phyloP scores from a whole-genome alignment of 2,797 vertebrate species.

The Sebastes matsubarae region DNA sequence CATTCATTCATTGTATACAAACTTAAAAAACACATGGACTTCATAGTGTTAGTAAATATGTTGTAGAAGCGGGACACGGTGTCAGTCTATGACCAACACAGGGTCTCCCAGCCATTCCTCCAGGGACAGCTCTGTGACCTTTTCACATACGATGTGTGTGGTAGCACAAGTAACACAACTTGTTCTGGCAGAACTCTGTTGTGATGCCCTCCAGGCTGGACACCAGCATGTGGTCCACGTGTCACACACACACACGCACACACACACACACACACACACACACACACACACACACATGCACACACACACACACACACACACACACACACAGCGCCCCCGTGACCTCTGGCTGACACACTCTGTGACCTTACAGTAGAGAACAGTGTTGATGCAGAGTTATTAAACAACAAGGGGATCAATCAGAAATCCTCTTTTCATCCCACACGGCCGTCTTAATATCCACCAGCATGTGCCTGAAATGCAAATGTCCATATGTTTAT shows the following conservation, averaged over 20 bases:
- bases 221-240: conserved; percentile 61
- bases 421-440: conserved; percentile 51
- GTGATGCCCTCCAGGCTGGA: conserved; percentile 61
- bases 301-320: background rate
- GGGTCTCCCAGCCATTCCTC: conserved; percentile 50
- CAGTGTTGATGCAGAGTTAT: conserved; percentile 39
- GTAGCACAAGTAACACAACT: conserved; percentile 64
- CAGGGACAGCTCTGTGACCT: conserved; percentile 68
- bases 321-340: conserved; percentile 8
- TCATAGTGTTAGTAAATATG: background rate
- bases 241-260: conserved; percentile 20
- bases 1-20: background rate
- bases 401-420: conserved; percentile 54
- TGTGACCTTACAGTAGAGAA: conserved; percentile 40
- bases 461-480: conserved; percentile 5
- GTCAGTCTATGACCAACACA: conserved; percentile 45
- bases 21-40: background rate
- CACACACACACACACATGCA: conserved; percentile 11
- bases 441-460: conserved; percentile 8
- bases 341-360: conserved; percentile 57
- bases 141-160: conserved; percentile 66
- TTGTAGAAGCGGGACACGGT: conserved; percentile 26
- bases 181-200: conserved; percentile 69
- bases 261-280: background rate
- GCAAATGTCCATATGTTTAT: conserved; percentile 19